A percentile compares a stretch with the other conserved stretches of the same genome.
phyloP scores from a whole-genome alignment of 2,888 invertebrate species.

The Corythucha ciliata region DNA sequence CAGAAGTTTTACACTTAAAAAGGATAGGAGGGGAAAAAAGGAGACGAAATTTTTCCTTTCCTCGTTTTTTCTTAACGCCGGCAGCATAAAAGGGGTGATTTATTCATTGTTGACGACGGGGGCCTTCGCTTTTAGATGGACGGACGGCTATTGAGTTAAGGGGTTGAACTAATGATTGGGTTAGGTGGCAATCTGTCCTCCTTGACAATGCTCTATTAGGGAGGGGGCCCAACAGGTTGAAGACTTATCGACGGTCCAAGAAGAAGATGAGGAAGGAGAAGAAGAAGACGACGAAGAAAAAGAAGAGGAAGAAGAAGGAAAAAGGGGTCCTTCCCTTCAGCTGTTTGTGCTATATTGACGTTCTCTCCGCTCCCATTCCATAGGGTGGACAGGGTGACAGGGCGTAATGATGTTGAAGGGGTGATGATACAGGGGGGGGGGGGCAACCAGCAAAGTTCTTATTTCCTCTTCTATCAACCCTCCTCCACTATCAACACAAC shows the following conservation, averaged over 20 bases:
- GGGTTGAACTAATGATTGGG: neutral
- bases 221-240: slow-evolving; percentile 1
- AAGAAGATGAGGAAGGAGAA: neutral
- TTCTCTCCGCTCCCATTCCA: too few relatives aligned
- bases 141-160: neutral
- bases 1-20: neutral
- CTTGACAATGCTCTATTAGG: neutral
- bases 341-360: too few relatives aligned
- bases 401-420: too few relatives aligned
- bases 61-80: too few relatives aligned
- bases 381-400: too few relatives aligned
- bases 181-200: slow-evolving; percentile 1
- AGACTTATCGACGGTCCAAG: neutral
- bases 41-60: too few relatives aligned
- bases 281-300: neutral
- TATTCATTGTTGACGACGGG: slow-evolving; percentile 1
- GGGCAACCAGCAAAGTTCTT: too few relatives aligned
- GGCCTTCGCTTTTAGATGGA: neutral
- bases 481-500: too few relatives aligned
- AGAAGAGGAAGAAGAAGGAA: neutral
- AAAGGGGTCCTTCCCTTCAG: neutral
- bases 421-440: too few relatives aligned
- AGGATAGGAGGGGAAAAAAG: too few relatives aligned
- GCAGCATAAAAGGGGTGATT: neutral
- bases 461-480: too few relatives aligned